phyloP scores from a whole-genome alignment of 2,797 vertebrate genomes.

The Sebastes variabilis region DNA sequence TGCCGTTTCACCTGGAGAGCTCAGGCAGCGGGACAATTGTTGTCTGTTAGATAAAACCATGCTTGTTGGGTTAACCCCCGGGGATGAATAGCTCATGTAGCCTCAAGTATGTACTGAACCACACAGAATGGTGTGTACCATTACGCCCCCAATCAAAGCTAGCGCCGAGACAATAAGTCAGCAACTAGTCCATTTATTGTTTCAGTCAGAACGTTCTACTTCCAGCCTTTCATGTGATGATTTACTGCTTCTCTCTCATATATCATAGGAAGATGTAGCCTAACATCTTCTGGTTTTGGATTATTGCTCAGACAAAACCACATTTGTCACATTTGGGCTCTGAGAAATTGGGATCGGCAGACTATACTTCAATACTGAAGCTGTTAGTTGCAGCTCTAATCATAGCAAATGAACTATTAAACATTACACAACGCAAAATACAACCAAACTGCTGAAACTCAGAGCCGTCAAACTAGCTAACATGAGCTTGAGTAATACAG shows the following conservation, averaged over 20 bases:
- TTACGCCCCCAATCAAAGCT: neutral
- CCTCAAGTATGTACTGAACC: neutral
- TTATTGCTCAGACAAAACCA: neutral
- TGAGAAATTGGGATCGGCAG: neutral
- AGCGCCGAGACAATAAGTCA: no score
- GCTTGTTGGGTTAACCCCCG: neutral
- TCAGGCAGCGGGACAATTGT: neutral
- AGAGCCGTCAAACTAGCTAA: no score
- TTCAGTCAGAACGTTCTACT: neutral
- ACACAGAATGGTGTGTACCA: neutral
- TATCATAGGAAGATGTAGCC: neutral
- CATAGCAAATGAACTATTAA: neutral
- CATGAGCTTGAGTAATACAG: no score
- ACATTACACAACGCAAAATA: neutral
- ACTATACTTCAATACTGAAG: neutral
- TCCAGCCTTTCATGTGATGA: neutral
- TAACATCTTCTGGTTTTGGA: neutral
- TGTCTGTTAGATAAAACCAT: neutral
- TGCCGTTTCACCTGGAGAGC: neutral
- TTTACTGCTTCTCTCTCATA: neutral
- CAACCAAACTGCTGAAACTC: no score
- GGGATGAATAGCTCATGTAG: neutral
- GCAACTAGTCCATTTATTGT: neutral
- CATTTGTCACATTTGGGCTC: neutral
- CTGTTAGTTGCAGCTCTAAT: neutral